Percentiles rank a stretch among this genome's conserved stretches.
Conservation (phyloP, 2,797 vertebrate genomes). For the Myotis planiceps region DNA sequence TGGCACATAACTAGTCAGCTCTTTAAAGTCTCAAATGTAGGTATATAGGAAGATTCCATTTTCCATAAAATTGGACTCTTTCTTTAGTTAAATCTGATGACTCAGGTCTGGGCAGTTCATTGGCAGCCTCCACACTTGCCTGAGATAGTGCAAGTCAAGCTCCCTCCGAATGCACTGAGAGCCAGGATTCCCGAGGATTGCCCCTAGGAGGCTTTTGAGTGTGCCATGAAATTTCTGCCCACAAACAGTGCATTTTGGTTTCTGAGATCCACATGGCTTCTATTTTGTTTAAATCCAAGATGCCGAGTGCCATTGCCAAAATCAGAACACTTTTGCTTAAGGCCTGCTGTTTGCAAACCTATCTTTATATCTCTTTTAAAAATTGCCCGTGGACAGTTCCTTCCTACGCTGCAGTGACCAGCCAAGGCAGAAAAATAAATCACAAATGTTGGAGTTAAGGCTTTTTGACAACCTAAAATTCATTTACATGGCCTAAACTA, state of each 20-base stretch:
- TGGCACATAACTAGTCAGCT: not conserved
- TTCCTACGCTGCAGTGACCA: not conserved
- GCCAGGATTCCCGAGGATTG: not conserved
- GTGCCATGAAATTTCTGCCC: not conserved
- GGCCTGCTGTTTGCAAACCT: not conserved
- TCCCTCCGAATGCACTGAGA: not conserved
- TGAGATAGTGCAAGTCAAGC: rapidly evolving
- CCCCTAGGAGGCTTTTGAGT: not conserved
- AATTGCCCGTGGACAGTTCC: not conserved
- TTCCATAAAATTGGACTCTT: not conserved
- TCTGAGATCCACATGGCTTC: not conserved
- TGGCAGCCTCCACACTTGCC: too few relatives aligned
- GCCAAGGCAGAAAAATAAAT: not conserved
- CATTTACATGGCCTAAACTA: not conserved
- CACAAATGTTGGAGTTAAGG: not conserved
- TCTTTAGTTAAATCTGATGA: not conserved
- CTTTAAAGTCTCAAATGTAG: not conserved
- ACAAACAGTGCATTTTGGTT: not conserved
- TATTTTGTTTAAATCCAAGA: not conserved
- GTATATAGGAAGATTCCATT: not conserved
- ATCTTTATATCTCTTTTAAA: not conserved
- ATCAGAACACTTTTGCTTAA: not conserved
- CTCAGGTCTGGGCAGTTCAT: not conserved
- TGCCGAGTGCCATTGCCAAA: not conserved
- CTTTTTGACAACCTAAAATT: not conserved